Percentiles rank a stretch among this genome's conserved stretches.
Conservation (phyloP, 2,797 vertebrate species). For the Astyanax mexicanus region DNA sequence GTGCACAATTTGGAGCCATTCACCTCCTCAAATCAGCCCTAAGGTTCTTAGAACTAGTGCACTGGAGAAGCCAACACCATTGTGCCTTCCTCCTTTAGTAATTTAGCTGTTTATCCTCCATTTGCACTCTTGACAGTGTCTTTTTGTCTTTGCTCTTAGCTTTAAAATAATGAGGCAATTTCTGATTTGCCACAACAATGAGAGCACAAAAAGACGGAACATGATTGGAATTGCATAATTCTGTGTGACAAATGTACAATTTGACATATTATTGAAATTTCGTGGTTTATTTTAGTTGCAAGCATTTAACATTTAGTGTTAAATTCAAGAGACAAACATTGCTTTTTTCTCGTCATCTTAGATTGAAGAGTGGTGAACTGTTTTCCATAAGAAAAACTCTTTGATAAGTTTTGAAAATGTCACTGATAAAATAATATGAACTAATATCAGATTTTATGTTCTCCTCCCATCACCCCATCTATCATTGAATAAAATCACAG, state of each 20-base stretch:
- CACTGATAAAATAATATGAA: too few relatives aligned
- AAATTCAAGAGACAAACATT: too few relatives aligned
- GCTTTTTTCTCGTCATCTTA: too few relatives aligned
- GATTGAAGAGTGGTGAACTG: too few relatives aligned
- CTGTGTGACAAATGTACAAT: neutral
- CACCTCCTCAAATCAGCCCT: constrained; percentile 41
- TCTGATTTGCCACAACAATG: constrained; percentile 4
- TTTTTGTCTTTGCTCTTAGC: constrained; percentile 32
- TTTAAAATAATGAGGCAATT: constrained; percentile 32
- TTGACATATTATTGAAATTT: too few relatives aligned
- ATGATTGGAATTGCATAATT: neutral
- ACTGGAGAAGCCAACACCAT: constrained; percentile 44
- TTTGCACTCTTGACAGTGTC: constrained; percentile 37
- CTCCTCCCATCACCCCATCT: too few relatives aligned
- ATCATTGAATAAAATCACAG: too few relatives aligned
- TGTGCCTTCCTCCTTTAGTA: constrained; percentile 16
- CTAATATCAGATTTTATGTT: too few relatives aligned
- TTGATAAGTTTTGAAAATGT: too few relatives aligned
- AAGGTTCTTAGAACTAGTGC: constrained; percentile 34
- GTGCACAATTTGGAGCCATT: constrained; percentile 52
- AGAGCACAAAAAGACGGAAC: neutral
- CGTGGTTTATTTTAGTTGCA: too few relatives aligned
- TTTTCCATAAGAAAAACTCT: too few relatives aligned
- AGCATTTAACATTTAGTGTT: too few relatives aligned
- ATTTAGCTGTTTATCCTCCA: constrained; percentile 47